phyloP scores from a whole-genome alignment of 2,113 vertebrate species.

The Ciconia boyciana region DNA sequence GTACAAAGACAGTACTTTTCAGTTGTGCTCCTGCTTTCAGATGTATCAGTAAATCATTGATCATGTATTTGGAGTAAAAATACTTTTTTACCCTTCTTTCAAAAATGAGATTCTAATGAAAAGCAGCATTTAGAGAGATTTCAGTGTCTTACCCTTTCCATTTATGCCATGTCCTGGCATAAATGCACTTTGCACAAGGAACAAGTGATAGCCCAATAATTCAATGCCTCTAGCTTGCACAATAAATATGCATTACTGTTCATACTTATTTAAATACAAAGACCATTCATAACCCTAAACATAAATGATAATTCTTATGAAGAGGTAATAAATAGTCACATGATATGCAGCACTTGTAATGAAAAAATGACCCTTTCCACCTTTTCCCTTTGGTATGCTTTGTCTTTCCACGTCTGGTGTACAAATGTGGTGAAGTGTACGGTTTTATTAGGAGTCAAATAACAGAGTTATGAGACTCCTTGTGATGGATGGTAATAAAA shows the following conservation, averaged over 20 bases:
- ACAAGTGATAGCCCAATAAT: neutral
- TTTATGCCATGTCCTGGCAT: neutral
- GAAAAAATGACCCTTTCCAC: conserved; percentile 36
- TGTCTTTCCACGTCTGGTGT: conserved; percentile 3
- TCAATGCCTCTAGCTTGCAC: neutral
- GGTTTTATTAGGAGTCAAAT: neutral
- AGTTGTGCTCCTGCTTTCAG: neutral
- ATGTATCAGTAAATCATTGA: neutral
- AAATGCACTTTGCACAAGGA: neutral
- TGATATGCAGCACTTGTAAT: neutral
- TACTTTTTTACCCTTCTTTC: neutral
- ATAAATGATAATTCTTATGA: neutral
- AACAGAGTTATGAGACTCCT: neutral
- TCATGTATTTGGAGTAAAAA: neutral
- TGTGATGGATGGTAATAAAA: conserved; percentile 29
- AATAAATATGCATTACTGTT: neutral
- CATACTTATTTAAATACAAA: conserved; percentile 17
- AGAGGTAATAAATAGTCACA: neutral
- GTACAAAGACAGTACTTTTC: neutral
- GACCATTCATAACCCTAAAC: neutral
- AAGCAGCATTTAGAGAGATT: neutral
- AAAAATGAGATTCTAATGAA: neutral
- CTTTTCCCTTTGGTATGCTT: conserved; percentile 22
- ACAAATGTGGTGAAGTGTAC: neutral
- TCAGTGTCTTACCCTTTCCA: neutral